These are phyloP conservation scores for Dysdera silvatica DNA, from an alignment of 1,140 invertebrate genomes.

Conservation along the genomic window DNA sequence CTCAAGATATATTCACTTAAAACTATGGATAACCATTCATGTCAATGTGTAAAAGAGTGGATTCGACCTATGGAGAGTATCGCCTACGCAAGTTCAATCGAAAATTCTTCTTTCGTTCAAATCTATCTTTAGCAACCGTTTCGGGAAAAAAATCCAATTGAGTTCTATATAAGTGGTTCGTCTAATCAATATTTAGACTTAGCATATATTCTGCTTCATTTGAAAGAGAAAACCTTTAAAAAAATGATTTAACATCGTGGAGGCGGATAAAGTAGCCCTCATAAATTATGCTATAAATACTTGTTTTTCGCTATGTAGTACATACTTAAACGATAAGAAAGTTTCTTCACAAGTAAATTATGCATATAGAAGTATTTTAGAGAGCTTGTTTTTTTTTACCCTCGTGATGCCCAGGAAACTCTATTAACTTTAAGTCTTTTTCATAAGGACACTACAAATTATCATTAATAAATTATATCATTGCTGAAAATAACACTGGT, in stretches of 20 bases:
- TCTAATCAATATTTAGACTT: neutral
- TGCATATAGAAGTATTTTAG: neutral
- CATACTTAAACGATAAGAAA: slow-evolving; percentile 2
- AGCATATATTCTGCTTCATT: neutral
- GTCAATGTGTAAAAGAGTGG: neutral
- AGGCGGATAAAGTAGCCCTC: neutral
- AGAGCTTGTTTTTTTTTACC: neutral
- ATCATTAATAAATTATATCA: neutral
- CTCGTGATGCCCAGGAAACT: neutral
- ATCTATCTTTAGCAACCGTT: neutral
- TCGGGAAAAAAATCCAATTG: neutral
- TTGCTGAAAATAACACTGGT: too few species aligned
- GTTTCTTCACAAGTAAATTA: neutral
- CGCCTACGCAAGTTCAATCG: neutral
- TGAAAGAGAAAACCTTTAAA: neutral
- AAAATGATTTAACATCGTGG: neutral
- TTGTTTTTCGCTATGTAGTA: neutral
- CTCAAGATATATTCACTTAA: neutral
- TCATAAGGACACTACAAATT: neutral
- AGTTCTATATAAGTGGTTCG: neutral
- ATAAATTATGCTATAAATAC: neutral
- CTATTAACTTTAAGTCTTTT: neutral
- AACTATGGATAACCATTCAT: neutral
- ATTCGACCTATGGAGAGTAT: neutral
- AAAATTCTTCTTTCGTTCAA: neutral